Evolutionary conservation across 2,113 vertebrate species (phyloP).

Genomic region (Hiodon tergisus): DNA sequence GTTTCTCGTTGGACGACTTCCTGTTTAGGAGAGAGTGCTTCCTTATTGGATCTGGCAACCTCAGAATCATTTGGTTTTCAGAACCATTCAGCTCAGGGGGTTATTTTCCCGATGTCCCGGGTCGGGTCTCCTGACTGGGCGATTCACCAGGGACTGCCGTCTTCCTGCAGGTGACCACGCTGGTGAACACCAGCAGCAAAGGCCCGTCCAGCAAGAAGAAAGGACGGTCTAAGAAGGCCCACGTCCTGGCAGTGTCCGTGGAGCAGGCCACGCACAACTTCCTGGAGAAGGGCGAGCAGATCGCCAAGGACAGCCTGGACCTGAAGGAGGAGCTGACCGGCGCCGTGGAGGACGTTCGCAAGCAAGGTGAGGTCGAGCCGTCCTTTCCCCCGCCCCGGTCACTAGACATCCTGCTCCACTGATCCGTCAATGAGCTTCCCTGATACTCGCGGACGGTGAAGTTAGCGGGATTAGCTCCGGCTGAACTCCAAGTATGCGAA

Average conservation of each 20-base stretch:
- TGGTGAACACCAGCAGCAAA: conserved; percentile 97
- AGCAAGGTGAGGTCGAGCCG: conserved; percentile 89
- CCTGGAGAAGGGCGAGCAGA: conserved; percentile 95
- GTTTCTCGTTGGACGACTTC: background rate
- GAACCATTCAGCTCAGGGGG: background rate
- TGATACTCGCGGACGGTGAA: too few relatives aligned
- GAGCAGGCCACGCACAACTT: conserved; percentile 98
- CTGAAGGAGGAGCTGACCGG: conserved; percentile 91
- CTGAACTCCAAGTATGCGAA: too few relatives aligned
- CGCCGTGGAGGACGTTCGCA: conserved; percentile 92
- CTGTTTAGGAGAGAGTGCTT: background rate
- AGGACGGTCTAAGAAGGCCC: conserved; percentile 96
- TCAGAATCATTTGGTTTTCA: background rate
- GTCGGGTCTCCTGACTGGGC: background rate
- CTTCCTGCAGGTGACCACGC: conserved; percentile 83
- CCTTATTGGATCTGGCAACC: background rate
- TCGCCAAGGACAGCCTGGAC: conserved; percentile 95
- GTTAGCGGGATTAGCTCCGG: too few relatives aligned
- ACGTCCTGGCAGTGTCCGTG: conserved; percentile 89
- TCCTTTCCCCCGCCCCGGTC: too few relatives aligned
- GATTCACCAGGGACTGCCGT: too few relatives aligned
- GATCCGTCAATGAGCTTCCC: too few relatives aligned
- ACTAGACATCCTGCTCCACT: background rate
- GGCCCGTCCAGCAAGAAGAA: conserved; percentile 97
- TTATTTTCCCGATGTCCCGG: background rate